Evolutionary conservation across 2,113 vertebrate genomes (phyloP), one percentile per base, ranked within the genome.

Genomic region (Psephotus haematonotus): DNA sequence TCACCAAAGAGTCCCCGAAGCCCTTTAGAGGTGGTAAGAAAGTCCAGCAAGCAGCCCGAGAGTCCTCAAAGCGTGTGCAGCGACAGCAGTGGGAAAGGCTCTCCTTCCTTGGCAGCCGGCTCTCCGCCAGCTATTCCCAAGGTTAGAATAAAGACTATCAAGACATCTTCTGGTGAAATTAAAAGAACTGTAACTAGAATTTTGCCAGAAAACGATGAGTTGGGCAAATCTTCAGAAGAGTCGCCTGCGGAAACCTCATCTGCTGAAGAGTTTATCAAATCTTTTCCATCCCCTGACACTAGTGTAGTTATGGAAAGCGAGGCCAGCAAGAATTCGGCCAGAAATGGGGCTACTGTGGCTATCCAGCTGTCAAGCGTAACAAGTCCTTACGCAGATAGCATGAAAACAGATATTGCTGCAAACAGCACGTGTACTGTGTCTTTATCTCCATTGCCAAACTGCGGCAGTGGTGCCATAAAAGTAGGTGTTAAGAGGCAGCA

Each of bases 111-210:
- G 95, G 96, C 98, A 37, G 97, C 98, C 3, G 97, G 98, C 60
- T 99, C 99, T 31, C 98, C 99, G 0, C 99, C 99, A 69, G 99
- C 99, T 10, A 99, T 99, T 92, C 99, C 99, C 83, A 99, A 99
- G 97, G 99, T 99, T 75, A 98, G 99, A 89, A 99, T 99, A 94
- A 99, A 99, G 97, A 99, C 99, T 74, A 99, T 99, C 85, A 99
- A 99, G 97, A 99, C 99, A 3, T 99, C 98, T 20, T 99, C 99
- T 3, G 99, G 99, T 65, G 99, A 99, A 95, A 99, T 99, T 94
- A 99, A 99, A 97, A 98, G 99, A 87, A 99, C 99, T 4, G 98
- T 99, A 55, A 99, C 99, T 4, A 98, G 99, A 84, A 98, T 99
- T 91, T 96, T 99, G 78, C 99, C 99, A 15, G 99, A 99, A 90